A percentile compares a stretch with the other conserved stretches of the same genome.
phyloP scores from a whole-genome alignment of 2,113 vertebrate species.

The Poecile atricapillus region DNA sequence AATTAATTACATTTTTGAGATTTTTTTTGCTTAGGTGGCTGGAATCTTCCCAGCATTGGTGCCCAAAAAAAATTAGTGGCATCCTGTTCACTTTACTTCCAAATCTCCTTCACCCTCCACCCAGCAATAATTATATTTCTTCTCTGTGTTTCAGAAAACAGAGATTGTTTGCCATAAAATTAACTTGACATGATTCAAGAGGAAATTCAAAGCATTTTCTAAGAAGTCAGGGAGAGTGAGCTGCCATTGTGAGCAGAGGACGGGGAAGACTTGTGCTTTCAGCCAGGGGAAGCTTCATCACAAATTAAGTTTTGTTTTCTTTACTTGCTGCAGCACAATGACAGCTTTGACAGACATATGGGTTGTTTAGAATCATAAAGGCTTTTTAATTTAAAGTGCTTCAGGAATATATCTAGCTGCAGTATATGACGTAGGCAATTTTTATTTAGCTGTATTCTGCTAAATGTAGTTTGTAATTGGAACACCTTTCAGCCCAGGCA shows the following conservation, averaged over 20 bases:
- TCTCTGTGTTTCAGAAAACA: slow-evolving; percentile 18
- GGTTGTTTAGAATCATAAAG: slow-evolving; percentile 61
- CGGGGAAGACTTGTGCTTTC: slow-evolving; percentile 44
- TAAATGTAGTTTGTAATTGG: slow-evolving; percentile 34
- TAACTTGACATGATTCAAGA: slow-evolving; percentile 23
- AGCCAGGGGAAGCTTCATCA: slow-evolving; percentile 51
- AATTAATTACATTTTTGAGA: background rate
- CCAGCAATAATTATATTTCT: slow-evolving; percentile 45
- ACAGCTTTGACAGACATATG: slow-evolving; percentile 71
- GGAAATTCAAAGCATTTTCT: slow-evolving; percentile 17
- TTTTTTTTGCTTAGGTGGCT: background rate
- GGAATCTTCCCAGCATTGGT: background rate
- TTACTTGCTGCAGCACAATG: slow-evolving; percentile 57
- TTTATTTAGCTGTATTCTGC: slow-evolving; percentile 58
- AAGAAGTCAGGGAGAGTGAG: background rate
- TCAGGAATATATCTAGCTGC: slow-evolving; percentile 48
- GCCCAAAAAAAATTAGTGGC: background rate
- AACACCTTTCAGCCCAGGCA: background rate
- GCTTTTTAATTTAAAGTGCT: slow-evolving; percentile 60
- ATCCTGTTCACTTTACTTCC: background rate
- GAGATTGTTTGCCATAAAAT: slow-evolving; percentile 34
- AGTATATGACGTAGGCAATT: slow-evolving; percentile 38
- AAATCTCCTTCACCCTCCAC: background rate
- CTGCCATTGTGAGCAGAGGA: slow-evolving; percentile 15
- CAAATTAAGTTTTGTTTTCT: slow-evolving; percentile 69